phyloP scores from a whole-genome alignment of 2,888 invertebrate species.

The Mechanitis messenoides region DNA sequence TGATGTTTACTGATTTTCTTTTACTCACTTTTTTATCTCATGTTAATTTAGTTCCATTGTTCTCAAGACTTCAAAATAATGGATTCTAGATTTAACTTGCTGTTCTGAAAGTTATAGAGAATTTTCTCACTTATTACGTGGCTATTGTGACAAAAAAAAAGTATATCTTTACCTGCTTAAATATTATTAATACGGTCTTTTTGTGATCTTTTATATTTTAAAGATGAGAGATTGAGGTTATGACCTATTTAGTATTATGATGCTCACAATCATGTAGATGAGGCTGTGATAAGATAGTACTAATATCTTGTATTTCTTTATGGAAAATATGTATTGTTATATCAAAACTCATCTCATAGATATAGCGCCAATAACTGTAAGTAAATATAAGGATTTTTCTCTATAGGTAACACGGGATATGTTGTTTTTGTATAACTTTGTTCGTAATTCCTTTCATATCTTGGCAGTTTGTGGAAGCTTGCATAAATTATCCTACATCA shows the following conservation, averaged over 20 bases:
- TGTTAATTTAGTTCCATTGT: conserved; percentile 2
- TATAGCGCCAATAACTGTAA: too few relatives aligned
- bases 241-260: too few relatives aligned
- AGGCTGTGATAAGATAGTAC: too few relatives aligned
- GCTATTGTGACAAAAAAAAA: too few relatives aligned
- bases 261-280: too few relatives aligned
- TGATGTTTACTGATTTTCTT: conserved; percentile 15
- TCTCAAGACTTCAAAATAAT: conserved; percentile 2
- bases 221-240: too few relatives aligned
- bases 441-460: conserved; percentile 25
- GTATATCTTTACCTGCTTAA: too few relatives aligned
- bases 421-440: conserved; percentile 28
- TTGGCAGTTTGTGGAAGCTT: conserved; percentile 26
- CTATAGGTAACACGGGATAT: conserved; percentile 4
- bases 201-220: too few relatives aligned
- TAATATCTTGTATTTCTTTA: not conserved
- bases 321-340: not conserved
- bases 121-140: too few relatives aligned
- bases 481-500: conserved; percentile 33
- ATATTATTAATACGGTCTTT: too few relatives aligned
- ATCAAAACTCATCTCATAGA: not conserved
- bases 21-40: conserved; percentile 2
- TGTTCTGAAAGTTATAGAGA: not conserved
- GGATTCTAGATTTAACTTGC: conserved; percentile 1
- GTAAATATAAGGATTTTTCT: too few relatives aligned